Percentiles rank a stretch among this genome's conserved stretches.
These are phyloP conservation scores for Ammodytes dubius DNA, from an alignment of 2,113 vertebrate species.

Conservation along the genomic window DNA sequence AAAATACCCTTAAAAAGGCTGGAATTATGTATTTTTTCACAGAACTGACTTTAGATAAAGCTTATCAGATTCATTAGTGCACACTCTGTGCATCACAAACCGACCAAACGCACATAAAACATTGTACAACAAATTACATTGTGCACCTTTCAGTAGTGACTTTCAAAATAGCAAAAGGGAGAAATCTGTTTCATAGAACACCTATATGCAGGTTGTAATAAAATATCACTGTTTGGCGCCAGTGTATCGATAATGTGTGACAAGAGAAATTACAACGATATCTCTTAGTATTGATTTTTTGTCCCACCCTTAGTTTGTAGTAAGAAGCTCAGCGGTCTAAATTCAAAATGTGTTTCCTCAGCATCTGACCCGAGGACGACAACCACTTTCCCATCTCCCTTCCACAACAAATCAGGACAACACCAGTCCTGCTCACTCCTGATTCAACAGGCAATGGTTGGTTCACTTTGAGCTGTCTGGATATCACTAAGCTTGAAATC, in stretches of 20 bases:
- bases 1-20: not conserved
- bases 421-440: accelerated
- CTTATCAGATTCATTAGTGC: no score
- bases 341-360: not conserved
- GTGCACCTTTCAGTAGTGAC: not conserved
- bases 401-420: accelerated
- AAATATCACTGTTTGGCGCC: not conserved
- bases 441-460: not conserved
- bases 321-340: not conserved
- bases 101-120: not conserved
- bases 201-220: not conserved
- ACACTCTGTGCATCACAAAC: no score
- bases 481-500: not conserved
- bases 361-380: not conserved
- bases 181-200: not conserved
- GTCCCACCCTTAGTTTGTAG: not conserved
- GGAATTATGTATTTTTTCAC: not conserved
- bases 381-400: not conserved
- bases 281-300: not conserved
- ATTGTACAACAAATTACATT: not conserved
- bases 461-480: not conserved
- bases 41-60: not conserved
- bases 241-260: not conserved
- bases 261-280: not conserved
- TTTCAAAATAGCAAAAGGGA: not conserved